Evolutionary conservation across 2,888 invertebrate genomes (phyloP).

Genomic region (Agrotis segetum): DNA sequence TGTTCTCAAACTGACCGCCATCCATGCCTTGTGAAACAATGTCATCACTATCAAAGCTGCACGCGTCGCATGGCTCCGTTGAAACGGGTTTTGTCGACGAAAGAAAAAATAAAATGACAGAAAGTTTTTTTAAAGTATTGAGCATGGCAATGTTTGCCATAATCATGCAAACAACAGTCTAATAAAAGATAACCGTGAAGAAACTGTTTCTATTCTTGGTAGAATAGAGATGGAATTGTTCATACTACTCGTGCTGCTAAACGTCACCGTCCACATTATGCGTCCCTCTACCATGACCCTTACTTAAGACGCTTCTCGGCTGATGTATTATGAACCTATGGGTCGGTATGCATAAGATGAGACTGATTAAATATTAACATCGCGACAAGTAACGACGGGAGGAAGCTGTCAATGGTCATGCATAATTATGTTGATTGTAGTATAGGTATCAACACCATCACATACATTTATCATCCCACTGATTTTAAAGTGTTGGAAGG

Average conservation of each 20-base stretch:
- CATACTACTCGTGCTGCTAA: neutral
- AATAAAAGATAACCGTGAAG: no score
- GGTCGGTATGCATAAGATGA: conserved; percentile 40
- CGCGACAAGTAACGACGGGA: conserved; percentile 14
- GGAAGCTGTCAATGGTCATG: conserved; percentile 31
- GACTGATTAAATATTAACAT: conserved; percentile 36
- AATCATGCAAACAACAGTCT: no score
- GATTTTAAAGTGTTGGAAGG: conserved; percentile 2
- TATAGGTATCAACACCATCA: conserved; percentile 7
- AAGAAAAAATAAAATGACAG: no score
- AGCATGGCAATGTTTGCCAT: no score
- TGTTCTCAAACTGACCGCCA: conserved; percentile 8
- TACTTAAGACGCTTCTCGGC: conserved; percentile 11
- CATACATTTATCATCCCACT: neutral
- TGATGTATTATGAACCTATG: conserved; percentile 28
- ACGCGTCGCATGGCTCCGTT: no score
- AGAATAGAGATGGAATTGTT: no score
- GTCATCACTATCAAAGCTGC: conserved; percentile 17
- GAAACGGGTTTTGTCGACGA: no score
- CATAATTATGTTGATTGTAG: conserved; percentile 29
- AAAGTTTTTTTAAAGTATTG: no score
- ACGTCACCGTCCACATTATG: conserved; percentile 18
- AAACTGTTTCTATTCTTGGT: no score
- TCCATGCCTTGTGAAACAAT: conserved; percentile 18
- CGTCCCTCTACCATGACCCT: conserved; percentile 32